Conservation (phyloP, 53 echinoderm and acorn worm genomes). For the Holothuria leucospilota region DNA sequence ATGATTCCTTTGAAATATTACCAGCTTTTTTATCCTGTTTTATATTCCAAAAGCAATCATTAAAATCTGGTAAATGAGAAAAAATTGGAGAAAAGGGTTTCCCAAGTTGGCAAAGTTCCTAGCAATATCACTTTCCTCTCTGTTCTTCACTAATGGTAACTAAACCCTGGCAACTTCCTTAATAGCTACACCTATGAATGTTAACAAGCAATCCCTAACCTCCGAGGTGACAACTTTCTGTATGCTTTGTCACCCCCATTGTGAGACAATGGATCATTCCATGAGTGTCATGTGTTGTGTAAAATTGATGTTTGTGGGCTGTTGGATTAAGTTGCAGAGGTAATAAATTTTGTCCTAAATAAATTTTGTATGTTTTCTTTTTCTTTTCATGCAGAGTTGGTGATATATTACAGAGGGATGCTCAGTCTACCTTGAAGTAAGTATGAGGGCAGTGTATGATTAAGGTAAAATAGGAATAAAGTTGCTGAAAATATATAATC, state of each 20-base stretch:
- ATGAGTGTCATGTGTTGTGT: not conserved
- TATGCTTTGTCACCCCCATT: not conserved
- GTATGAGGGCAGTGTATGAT: not conserved
- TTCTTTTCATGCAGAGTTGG: constrained; percentile 58
- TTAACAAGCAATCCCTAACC: constrained; percentile 1
- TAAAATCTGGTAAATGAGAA: too few species aligned
- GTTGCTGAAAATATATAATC: too few species aligned
- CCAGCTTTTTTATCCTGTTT: too few species aligned
- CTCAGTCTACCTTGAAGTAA: constrained; percentile 80
- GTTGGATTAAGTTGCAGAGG: not conserved
- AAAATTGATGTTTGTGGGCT: not conserved
- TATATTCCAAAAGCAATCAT: too few species aligned
- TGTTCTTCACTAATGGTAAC: not conserved
- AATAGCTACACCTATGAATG: constrained; percentile 5
- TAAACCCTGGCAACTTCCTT: not conserved
- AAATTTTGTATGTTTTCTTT: not conserved
- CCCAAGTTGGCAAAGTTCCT: too few species aligned
- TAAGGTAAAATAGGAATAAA: too few species aligned
- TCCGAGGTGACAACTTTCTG: not conserved
- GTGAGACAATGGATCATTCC: constrained; percentile 6
- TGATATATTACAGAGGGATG: constrained; percentile 70
- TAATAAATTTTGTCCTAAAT: not conserved
- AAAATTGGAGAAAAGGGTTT: too few species aligned
- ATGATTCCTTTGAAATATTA: too few species aligned
- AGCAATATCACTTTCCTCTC: not conserved